Percentiles rank a stretch among this genome's conserved stretches.
Evolutionary conservation across 92 coral and sea anemone genomes (phyloP).

Genomic region (Porites rus): DNA sequence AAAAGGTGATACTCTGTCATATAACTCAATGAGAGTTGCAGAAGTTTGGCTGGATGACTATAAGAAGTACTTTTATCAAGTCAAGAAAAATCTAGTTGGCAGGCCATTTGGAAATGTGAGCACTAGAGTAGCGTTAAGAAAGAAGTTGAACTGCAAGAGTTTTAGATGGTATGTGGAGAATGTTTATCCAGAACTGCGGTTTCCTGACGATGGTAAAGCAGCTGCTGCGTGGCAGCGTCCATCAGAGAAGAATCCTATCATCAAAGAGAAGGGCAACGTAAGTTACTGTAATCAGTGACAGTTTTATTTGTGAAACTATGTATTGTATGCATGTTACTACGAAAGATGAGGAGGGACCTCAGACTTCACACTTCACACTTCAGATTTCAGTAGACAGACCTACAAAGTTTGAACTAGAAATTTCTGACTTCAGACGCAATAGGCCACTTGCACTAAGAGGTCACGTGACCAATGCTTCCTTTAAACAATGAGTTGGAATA

Average conservation of each 20-base stretch:
- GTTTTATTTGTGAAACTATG: neutral
- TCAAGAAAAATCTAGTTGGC: slow-evolving; percentile 69
- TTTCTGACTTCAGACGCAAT: no score
- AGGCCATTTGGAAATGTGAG: slow-evolving; percentile 82
- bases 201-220: slow-evolving; percentile 69
- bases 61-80: slow-evolving; percentile 86
- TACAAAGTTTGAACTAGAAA: no score
- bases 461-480: no score
- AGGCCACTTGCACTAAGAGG: no score
- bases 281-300: neutral
- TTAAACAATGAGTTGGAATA: no score
- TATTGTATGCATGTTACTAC: neutral
- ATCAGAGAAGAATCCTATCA: slow-evolving; percentile 40
- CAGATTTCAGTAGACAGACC: no score
- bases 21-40: slow-evolving; percentile 96
- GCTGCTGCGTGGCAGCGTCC: slow-evolving; percentile 52
- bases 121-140: slow-evolving; percentile 77
- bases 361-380: no score
- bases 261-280: slow-evolving; percentile 88
- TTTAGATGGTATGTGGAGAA: slow-evolving; percentile 91
- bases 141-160: slow-evolving; percentile 78
- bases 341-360: no score
- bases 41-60: slow-evolving; percentile 98
- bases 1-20: slow-evolving; percentile 88
- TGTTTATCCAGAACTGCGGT: slow-evolving; percentile 85